Evolutionary conservation across 2,888 invertebrate genomes (phyloP), one percentile per base, ranked within the genome.

Genomic region (Leuctra nigra): DNA sequence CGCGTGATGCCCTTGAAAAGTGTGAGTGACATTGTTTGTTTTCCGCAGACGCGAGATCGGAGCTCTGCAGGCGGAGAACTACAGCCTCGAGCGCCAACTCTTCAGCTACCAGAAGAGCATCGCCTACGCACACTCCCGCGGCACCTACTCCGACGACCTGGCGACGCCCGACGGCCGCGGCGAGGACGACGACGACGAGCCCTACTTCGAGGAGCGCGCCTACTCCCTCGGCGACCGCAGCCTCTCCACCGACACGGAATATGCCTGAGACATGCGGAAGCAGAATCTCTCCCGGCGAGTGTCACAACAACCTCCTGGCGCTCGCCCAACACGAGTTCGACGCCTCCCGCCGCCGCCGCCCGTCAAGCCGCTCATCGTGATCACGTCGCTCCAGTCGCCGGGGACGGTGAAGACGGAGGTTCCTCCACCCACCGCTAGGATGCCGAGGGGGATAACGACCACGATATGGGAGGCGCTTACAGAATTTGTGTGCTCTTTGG

Each of bases 101-200:
- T 86, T 89, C 75, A 86, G 86, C 71, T 89, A 89, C 70, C 89
- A 90, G 73, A 84, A 86, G 72, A 86, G 85, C 68, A 77, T 89
- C 61, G 84, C 87, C 48, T 83, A 80, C 66, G 84, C 84, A 48
- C 84, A 85, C 70, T 81, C 84, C 46, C 78, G 70, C 29, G 80
- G 77, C 61, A 76, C 75, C 61, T 80, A 77, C 66, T 69, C 68
- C 22, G 71, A 71, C 59, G 69, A 70, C 53, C 59, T 68, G 55
- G 63, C 72, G 68, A 67, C 74, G 6, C 63, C 71, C 63, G 66
- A 72, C 68, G 62, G 75, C 69, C 66, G 65, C 66, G 53, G 65
- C 68, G 55, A 67, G 47, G 67, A 67, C 55, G 64, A 63, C 47
- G 65, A 62, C 35, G 64, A 66, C 55, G 63, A 58, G 44, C 63